These are phyloP conservation scores for Vanessa tameamea DNA, from an alignment of 1,140 invertebrate species.

Conservation along the genomic window DNA sequence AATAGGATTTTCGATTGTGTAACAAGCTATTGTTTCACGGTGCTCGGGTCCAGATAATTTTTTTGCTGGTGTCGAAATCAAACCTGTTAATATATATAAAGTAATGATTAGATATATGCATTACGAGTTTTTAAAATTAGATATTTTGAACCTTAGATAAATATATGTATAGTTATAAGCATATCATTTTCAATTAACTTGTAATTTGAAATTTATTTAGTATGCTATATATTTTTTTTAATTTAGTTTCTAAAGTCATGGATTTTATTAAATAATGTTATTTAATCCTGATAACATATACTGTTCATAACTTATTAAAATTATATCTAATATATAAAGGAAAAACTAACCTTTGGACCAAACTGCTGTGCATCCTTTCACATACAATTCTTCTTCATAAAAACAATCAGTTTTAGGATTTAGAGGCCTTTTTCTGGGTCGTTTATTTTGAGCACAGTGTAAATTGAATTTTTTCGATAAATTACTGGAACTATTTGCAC, in stretches of 20 bases:
- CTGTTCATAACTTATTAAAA: too few species aligned
- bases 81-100: slow-evolving; percentile 50
- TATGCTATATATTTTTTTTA: too few species aligned
- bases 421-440: slow-evolving; percentile 46
- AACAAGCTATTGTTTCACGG: slow-evolving; percentile 84
- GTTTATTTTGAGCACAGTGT: slow-evolving; percentile 45
- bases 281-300: too few species aligned
- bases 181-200: too few species aligned
- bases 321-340: too few species aligned
- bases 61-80: slow-evolving; percentile 73
- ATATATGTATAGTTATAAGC: too few species aligned
- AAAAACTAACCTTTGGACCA: slow-evolving; percentile 84
- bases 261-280: too few species aligned
- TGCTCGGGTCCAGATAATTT: slow-evolving; percentile 73
- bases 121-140: too few species aligned
- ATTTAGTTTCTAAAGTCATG: too few species aligned
- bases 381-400: slow-evolving; percentile 94
- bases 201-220: too few species aligned
- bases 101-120: background rate
- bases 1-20: slow-evolving; percentile 90
- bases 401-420: slow-evolving; percentile 74
- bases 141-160: too few species aligned
- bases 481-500: slow-evolving; percentile 73
- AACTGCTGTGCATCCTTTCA: slow-evolving; percentile 90
- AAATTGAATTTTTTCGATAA: slow-evolving; percentile 70